Evolutionary conservation across 2,113 vertebrate genomes (phyloP).

Genomic region (Heptranchias perlo): DNA sequence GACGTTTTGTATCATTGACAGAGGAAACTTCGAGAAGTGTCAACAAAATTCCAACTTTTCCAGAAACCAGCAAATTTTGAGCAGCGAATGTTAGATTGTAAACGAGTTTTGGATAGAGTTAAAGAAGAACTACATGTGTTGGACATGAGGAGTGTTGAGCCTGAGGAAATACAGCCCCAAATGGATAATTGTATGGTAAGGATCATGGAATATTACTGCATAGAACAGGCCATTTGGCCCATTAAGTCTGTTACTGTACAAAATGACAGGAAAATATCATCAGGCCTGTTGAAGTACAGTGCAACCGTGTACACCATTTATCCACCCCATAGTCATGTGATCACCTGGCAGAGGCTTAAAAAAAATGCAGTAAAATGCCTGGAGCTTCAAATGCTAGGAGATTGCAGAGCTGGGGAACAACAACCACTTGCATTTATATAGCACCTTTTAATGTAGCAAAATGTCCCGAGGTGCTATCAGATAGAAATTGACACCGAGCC

Average conservation of each 20-base stretch:
- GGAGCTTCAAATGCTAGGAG: not conserved
- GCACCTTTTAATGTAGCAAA: not conserved
- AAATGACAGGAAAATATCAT: not conserved
- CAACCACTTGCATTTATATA: not conserved
- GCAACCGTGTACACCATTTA: not conserved
- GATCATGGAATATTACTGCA: not conserved
- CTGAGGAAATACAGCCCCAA: constrained; percentile 79
- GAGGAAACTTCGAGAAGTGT: constrained; percentile 90
- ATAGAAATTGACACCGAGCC: not conserved
- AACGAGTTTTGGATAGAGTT: constrained; percentile 78
- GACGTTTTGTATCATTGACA: constrained; percentile 48
- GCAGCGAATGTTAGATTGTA: constrained; percentile 94
- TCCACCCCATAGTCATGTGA: not conserved
- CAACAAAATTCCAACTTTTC: constrained; percentile 93
- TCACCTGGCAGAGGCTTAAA: not conserved
- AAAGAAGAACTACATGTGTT: constrained; percentile 79
- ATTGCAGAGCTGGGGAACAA: not conserved
- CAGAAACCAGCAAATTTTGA: constrained; percentile 98
- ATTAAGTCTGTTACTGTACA: not conserved
- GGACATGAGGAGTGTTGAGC: constrained; percentile 72
- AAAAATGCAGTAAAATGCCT: not conserved
- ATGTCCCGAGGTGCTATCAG: not conserved
- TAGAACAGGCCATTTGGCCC: not conserved
- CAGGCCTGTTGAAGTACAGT: not conserved
- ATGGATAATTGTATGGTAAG: constrained; percentile 86